phyloP scores from a whole-genome alignment of 2,888 invertebrate species.

The Lycaena phlaeas region DNA sequence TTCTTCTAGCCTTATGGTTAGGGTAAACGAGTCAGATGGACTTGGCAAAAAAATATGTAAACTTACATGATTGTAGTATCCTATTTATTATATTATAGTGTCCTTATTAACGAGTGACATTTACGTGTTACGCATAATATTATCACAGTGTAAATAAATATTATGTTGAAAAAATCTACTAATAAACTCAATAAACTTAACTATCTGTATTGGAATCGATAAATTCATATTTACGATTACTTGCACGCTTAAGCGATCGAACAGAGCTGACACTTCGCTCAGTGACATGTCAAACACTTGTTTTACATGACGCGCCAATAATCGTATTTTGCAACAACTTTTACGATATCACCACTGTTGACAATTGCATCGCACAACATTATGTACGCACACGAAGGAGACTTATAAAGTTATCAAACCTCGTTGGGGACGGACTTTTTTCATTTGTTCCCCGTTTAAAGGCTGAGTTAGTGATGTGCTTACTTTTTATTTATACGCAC shows the following conservation, averaged over 20 bases:
- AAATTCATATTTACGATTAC: slow-evolving; percentile 34
- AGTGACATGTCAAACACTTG: slow-evolving; percentile 49
- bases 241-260: slow-evolving; percentile 50
- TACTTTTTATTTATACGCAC: slow-evolving; percentile 24
- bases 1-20: too few species aligned
- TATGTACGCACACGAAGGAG: slow-evolving; percentile 46
- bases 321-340: slow-evolving; percentile 50
- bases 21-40: too few species aligned
- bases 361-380: slow-evolving; percentile 48
- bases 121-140: too few species aligned
- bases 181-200: too few species aligned
- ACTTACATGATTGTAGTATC: too few species aligned
- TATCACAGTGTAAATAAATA: too few species aligned
- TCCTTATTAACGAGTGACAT: too few species aligned
- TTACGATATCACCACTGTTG: slow-evolving; percentile 41
- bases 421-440: slow-evolving; percentile 32
- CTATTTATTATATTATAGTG: too few species aligned
- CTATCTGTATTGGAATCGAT: slow-evolving; percentile 18
- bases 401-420: slow-evolving; percentile 51
- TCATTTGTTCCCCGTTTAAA: slow-evolving; percentile 35
- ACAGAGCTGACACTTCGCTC: slow-evolving; percentile 39
- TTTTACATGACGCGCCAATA: slow-evolving; percentile 36
- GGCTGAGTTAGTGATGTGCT: slow-evolving; percentile 23
- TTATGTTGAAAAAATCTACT: too few species aligned
- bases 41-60: too few species aligned